Evolutionary conservation across 2,797 vertebrate species (phyloP), one percentile per base, ranked within the genome.

Genomic region (Pseudotriccus pelzelni): DNA sequence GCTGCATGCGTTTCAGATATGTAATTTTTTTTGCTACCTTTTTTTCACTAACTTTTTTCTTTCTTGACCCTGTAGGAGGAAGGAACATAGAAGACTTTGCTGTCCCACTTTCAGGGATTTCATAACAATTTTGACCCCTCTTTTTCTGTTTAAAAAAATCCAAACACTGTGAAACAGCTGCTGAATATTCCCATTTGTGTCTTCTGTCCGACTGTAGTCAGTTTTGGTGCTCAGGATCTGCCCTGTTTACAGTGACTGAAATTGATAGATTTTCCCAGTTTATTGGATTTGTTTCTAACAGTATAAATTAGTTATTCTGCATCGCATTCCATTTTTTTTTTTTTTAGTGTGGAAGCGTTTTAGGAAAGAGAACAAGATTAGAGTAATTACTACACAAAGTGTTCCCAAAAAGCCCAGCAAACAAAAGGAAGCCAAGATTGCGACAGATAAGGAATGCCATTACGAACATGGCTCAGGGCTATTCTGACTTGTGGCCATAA

Each of bases 401-500:
- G 41, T 92, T 81, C 82, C 64, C 94, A 72, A 91, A 83, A 95
- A 85, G 19, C 27, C n/a, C 77, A 76, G 80, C 66, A 76, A 90
- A 82, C 43, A 80, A 91, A 88, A 80, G 90, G 77, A 94, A 94
- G 63, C 79, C 73, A 84, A 89, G 89, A 93, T 94, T 84, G 43
- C 6, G 0, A 86, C 50, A 83, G 69, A 95, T 88, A 93, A 91
- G 58, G 63, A 77, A 70, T 68, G 81, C 84, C 80, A 66, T 94
- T 91, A 68, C 0, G 1, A 89, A 36, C 20, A 11, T 56, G 84
- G 70, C 83, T 89, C 27, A 25, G 55, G 83, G 73, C 81, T 90
- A 28, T 79, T 84, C 81, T 93, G 72, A 86, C 32, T 90, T 90
- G 41, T 76, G 62, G 28, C 79, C 32, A 28, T 85, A 90, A 90